Base-by-base conservation (phyloP, 2,888 invertebrate genomes). In the Sinotaia quadrata region DNA sequence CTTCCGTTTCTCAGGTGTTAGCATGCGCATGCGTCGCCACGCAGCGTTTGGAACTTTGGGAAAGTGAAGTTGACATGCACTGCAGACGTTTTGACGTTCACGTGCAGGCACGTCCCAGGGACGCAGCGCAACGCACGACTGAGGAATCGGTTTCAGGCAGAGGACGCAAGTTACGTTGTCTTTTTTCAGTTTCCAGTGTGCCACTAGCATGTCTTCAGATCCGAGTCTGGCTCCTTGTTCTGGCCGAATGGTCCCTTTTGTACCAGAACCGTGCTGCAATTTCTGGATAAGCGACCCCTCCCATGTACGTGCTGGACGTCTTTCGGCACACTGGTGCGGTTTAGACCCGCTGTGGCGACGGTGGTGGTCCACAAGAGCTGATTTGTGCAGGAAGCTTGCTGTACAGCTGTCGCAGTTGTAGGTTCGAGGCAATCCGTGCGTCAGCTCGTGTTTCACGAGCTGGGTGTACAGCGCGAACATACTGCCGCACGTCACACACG, bases 241-340 rank as follows among this genome's bases (percentile, higher is more conserved):
- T 34, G 33, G 7, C 34, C 61, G 51, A 5, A n/a, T 21, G 33
- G 49, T 33, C 52, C 29, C 29, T 1, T 34, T 36, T 21, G 49
- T 51, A 29, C 5, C 10, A 3, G 21, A 4, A 7, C 51, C 49
- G 61, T 61, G 61, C 8, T 51, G 61, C 61, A 51, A 51, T 51
- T 51, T 61, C 49, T 61, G 61, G 61, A 61, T 61, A n/a, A 61
- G 51, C 15, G 61, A 61, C 15, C 61, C 61, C 27, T 61, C 61
- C 34, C 51, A 51, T 47, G 61, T 34, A n/a, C 49, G 3, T 51
- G 49, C 49, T 51, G 49, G 49, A 27, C 18, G 33, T 27, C 61
- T 51, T 15, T 34, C 51, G 34, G 2, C 33, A 27, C 61, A 61
- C 49, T 49, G 49, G 61, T 61, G 51, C 12, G 61, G 49, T 36